Percentiles rank a stretch among this genome's conserved stretches.
Evolutionary conservation across 2,888 invertebrate species (phyloP).

Genomic region (Melinaea menophilus): DNA sequence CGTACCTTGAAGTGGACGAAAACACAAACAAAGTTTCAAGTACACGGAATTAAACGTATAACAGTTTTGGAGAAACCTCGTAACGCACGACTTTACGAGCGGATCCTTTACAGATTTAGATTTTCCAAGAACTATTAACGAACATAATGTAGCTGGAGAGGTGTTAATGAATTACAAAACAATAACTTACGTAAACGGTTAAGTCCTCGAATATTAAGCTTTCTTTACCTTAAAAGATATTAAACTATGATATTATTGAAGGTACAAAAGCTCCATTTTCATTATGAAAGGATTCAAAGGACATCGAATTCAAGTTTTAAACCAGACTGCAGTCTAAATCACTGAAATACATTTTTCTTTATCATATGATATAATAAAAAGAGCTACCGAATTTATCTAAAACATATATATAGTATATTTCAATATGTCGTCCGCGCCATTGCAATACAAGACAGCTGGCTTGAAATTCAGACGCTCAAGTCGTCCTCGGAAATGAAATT

Average conservation of each 20-base stretch:
- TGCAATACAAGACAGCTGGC: conserved; percentile 17
- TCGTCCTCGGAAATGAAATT: conserved; percentile 46
- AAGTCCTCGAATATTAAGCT: too few relatives aligned
- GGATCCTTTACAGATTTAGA: conserved; percentile 26
- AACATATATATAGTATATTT: background rate
- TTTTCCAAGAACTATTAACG: conserved; percentile 26
- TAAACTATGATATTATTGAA: too few relatives aligned
- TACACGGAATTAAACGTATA: conserved; percentile 4
- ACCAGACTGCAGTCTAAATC: conserved; percentile 9
- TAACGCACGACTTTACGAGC: conserved; percentile 32
- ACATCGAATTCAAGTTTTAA: conserved; percentile 13
- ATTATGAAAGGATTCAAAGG: conserved; percentile 16
- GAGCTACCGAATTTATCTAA: background rate
- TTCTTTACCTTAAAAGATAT: too few relatives aligned
- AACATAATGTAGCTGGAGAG: background rate
- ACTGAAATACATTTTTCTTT: too few relatives aligned
- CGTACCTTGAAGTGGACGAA: too few relatives aligned
- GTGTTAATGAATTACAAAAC: conserved; percentile 2
- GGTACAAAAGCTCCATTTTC: conserved; percentile 17
- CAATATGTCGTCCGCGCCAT: conserved; percentile 18
- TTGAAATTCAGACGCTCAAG: conserved; percentile 40
- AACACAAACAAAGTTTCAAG: too few relatives aligned
- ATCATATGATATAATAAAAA: too few relatives aligned
- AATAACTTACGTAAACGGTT: conserved; percentile 6
- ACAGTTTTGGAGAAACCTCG: conserved; percentile 20